Percentiles rank a stretch among this genome's conserved stretches.
Evolutionary conservation across 2,113 vertebrate genomes (phyloP).

Genomic region (Oreochromis aureus): DNA sequence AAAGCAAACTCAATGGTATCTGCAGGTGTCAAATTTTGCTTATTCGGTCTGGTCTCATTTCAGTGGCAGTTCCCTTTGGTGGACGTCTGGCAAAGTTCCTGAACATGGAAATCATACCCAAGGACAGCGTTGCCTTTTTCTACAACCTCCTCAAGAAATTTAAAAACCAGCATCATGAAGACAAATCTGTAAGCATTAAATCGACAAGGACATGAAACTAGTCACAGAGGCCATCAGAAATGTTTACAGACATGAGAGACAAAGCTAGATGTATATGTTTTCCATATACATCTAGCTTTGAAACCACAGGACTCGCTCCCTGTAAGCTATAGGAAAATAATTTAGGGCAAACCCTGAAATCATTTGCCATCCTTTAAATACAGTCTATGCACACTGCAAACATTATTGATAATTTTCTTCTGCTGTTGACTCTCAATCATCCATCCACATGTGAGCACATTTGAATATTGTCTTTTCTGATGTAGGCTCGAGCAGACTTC

Average conservation of each 20-base stretch:
- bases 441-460: background rate
- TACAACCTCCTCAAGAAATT: constrained; percentile 35
- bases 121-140: constrained; percentile 20
- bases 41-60: background rate
- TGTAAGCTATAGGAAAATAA: background rate
- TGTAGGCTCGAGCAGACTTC: constrained; percentile 75
- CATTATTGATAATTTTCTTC: background rate
- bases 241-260: background rate
- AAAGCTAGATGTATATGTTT: background rate
- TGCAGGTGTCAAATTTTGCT: background rate
- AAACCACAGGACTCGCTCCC: background rate
- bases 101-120: background rate
- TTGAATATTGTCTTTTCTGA: background rate
- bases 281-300: background rate
- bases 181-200: background rate
- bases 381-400: background rate
- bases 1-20: background rate
- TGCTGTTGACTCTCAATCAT: background rate
- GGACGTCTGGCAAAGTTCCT: background rate
- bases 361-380: background rate
- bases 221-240: background rate
- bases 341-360: background rate
- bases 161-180: constrained; percentile 24
- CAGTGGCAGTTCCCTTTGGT: constrained; percentile 36
- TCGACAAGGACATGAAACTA: background rate